These are phyloP conservation scores for Mythimna albipuncta DNA, from an alignment of 2,888 invertebrate species.

Conservation along the genomic window DNA sequence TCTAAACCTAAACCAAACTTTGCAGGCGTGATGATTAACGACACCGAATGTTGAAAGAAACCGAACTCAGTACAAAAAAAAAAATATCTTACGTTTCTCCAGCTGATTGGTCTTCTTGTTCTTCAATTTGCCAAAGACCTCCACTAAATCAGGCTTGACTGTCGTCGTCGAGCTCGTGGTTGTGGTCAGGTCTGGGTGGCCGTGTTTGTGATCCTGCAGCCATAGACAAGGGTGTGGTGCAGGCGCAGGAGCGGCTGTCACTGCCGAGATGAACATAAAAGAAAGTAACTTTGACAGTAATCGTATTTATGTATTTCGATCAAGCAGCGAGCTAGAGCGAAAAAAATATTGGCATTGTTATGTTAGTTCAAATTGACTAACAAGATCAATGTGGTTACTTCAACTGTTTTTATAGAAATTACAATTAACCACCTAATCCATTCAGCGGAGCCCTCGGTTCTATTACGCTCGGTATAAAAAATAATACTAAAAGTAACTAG, in stretches of 20 bases:
- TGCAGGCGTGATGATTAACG: not conserved
- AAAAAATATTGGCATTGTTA: no score
- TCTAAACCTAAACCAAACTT: not conserved
- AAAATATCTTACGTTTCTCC: slow-evolving; percentile 62
- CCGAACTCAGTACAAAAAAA: not conserved
- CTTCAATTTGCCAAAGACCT: slow-evolving; percentile 46
- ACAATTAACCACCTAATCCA: no score
- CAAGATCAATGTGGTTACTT: no score
- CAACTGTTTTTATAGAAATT: no score
- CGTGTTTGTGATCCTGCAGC: slow-evolving; percentile 13
- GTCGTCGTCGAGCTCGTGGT: slow-evolving; percentile 34
- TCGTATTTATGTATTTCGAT: no score
- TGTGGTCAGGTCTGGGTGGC: not conserved
- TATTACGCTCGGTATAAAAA: no score
- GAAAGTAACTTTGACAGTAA: not conserved
- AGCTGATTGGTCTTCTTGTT: slow-evolving; percentile 44
- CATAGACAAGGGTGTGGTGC: slow-evolving; percentile 56
- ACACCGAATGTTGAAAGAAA: not conserved
- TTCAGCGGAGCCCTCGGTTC: no score
- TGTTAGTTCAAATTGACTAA: no score
- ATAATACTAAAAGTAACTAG: no score
- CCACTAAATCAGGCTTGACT: slow-evolving; percentile 36
- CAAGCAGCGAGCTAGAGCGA: no score
- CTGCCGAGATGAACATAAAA: slow-evolving; percentile 24
- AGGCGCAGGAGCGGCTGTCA: slow-evolving; percentile 47